Evolutionary conservation across 2,113 vertebrate species (phyloP), one percentile per base, ranked within the genome.

Genomic region (Pseudolaguvia tuberculata): DNA sequence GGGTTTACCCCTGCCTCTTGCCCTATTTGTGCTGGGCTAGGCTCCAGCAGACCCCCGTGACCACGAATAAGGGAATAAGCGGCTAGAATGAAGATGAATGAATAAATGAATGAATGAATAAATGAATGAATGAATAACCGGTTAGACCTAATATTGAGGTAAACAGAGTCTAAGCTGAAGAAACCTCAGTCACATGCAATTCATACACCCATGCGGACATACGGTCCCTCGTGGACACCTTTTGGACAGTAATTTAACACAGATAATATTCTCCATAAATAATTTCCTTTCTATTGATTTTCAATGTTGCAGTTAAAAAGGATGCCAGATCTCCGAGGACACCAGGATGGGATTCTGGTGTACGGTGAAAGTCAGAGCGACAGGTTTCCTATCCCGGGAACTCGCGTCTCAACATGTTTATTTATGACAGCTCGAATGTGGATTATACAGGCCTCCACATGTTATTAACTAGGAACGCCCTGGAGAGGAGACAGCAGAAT

Each of bases 261-360:
- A 83, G 87, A 83, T 81, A 89, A 86, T 86, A 90, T 90, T 94
- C 92, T 89, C 89, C 86, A 88, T 93, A 92, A 93, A 93, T 92
- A 89, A 91, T 90, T 89, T 85, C 82, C 88, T 88, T 84, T 85
- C 77, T 71, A 91, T 90, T 92, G 90, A 93, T 90, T 93, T 88
- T 85, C 88, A 88, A 85, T 92, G 89, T 84, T 83, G 80, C 85
- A 83, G 81, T 45, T 79, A 88, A 89, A 90, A 91, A 91, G 88
- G 68, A 84, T 90, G 86, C 83, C 80, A 84, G 84, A 88, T 82
- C 90, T 86, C 86, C 84, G 89, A 88, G 86, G 88, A 89, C 55
- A 48, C 13, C 88, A 88, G 89, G 90, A 86, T 83, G 80, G 77
- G 76, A 75, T 81, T 73, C 77, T 80, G 82, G 80, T 87, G 91